A percentile compares a stretch with the other conserved stretches of the same genome.
Evolutionary conservation across 2,797 vertebrate species (phyloP).

Genomic region (Arctocebus calabarensis): DNA sequence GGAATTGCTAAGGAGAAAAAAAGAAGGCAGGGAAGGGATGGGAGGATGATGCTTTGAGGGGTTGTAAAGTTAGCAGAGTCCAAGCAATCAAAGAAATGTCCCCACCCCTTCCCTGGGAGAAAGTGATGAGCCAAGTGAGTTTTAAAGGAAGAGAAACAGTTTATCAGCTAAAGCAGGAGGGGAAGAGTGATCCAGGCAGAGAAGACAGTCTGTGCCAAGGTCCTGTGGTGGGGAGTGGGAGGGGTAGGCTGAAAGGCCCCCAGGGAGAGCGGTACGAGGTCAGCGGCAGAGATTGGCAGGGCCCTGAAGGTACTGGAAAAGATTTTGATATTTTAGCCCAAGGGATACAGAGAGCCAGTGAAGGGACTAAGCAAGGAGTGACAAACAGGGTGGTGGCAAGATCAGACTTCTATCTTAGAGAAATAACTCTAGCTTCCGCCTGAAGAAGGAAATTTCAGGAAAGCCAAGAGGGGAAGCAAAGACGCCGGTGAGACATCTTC

Average conservation of each 20-base stretch:
- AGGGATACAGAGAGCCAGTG: not conserved
- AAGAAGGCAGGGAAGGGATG: not conserved
- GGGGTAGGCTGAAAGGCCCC: not conserved
- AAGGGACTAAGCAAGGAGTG: not conserved
- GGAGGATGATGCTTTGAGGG: not conserved
- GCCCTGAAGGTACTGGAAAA: rapidly evolving
- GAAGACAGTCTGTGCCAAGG: not conserved
- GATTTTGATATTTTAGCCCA: not conserved
- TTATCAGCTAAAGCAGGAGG: not conserved
- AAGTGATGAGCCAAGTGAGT: not conserved
- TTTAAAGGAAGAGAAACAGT: not conserved
- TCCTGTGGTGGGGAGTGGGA: too few species aligned
- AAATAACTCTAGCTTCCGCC: not conserved
- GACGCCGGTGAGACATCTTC: not conserved
- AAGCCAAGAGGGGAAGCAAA: not conserved
- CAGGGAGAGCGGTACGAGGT: rapidly evolving
- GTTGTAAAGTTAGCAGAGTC: not conserved
- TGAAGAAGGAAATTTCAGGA: not conserved
- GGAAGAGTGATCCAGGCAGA: not conserved
- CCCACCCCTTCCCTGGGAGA: too few species aligned
- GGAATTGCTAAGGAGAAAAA: not conserved
- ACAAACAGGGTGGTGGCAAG: not conserved
- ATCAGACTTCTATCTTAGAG: slow-evolving; percentile 31
- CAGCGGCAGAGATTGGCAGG: not conserved
- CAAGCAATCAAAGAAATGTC: not conserved